Base-by-base conservation (phyloP, 2,113 vertebrate genomes). In the Oophaga pumilio region DNA sequence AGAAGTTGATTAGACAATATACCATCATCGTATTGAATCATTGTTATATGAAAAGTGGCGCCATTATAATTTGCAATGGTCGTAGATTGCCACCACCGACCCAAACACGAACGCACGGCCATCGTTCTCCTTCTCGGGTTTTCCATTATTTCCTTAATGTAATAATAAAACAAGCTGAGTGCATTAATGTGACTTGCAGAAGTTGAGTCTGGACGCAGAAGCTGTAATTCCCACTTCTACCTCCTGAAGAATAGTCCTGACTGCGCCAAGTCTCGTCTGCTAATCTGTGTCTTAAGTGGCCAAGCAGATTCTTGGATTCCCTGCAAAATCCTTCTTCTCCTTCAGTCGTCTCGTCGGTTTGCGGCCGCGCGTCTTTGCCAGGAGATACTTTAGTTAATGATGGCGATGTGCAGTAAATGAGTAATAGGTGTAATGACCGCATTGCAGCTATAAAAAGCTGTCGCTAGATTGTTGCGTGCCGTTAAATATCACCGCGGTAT, bases 221-320 rank as follows among this genome's bases (percentile, higher is more conserved):
- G 90, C 90, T 90, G 84, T 90, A 90, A 91, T 91, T 92, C 91
- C 89, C 87, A 86, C 87, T 89, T 91, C 88, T 91, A 91, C 90
- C 89, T 89, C 86, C 90, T 90, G 85, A 91, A 91, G 90, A 90
- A 91, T 76, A 89, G 77, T 84, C 91, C 91, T 92, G 90, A 87
- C 93, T 86, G 73, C 0, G 56, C 84, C 88, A 83, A 71, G 43
- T 59, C 62, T 91, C 90, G 73, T 84, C 0, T 91, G 83, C 73
- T 92, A 90, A 91, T 91, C 81, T 90, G 0, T 62, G 85, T 24
- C 88, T 87, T 91, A 89, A 91, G 92, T 92, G 91, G 89, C 91
- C 91, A 90, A 91, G 88, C 88, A 89, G 87, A 84, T 90, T 93
- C 91, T 92, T 93, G 90, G 91, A 92, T 88, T 18, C 24, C 17